Base-by-base conservation (phyloP, 2,797 vertebrate genomes). In the Calcarius lapponicus region DNA sequence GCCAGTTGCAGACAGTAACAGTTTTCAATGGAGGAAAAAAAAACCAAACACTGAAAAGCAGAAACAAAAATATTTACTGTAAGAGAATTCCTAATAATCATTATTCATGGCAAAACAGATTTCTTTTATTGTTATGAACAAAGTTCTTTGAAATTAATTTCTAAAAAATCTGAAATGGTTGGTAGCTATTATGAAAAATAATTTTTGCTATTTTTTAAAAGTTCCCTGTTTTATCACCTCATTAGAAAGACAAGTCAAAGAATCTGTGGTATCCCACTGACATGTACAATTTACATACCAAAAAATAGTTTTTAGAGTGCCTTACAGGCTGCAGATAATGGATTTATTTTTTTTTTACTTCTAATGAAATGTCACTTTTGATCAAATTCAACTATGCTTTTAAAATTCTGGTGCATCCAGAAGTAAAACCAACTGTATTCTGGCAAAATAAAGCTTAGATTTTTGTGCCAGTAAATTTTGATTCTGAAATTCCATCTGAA, bases 1-100 rank as follows among this genome's bases (percentile, higher is more conserved):
- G 61, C n/a, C 56, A 74, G 40, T 42, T 64, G 40, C 40, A 87
- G 71, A 88, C 5, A 8, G 61, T 31, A 75, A 69, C 2, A 45
- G 36, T 90, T 91, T 74, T 74, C 86, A 81, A 80, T 20, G 65
- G 48, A 17, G 28, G 76, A 56, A 57, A 93, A 70, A 31, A 24
- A 56, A 34, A 3, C 36, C 36, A 47, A 73, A 40, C n/a, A 86
- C 10, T 1, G 5, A 76, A 78, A 88, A 71, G 72, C 57, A 93
- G 65, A 87, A 86, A 78, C 32, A 0, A 13, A 4, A 83, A 47
- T 10, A 90, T 32, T 65, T 74, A 92, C 57, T 32, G 7, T 54
- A 61, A 56, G 53, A 53, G n/a, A 80, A 51, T 42, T 85, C 36
- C 57, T 51, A 69, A 57, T 17, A 57, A 71, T 29, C 53, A 74